Conservation (phyloP, 2,113 vertebrate genomes). For the Crotalus viridis region DNA sequence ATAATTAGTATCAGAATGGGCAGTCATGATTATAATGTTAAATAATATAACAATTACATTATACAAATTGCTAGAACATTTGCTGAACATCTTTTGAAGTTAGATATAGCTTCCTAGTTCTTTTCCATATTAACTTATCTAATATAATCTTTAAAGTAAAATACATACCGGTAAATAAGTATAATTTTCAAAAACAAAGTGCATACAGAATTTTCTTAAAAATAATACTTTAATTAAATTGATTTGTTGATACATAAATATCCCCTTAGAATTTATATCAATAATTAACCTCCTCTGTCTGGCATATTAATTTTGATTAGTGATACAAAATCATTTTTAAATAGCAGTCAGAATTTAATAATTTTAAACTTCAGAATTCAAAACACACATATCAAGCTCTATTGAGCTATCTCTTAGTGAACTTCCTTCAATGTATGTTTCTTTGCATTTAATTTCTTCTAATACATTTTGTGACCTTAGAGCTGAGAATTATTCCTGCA, state of each 20-base stretch:
- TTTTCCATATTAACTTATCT: constrained; percentile 7
- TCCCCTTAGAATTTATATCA: neutral
- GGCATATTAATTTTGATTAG: neutral
- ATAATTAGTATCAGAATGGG: neutral
- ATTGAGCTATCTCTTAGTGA: neutral
- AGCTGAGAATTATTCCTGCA: neutral
- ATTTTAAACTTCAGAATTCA: neutral
- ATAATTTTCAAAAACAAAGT: neutral
- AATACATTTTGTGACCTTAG: neutral
- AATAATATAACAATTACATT: neutral
- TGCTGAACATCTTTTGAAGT: neutral
- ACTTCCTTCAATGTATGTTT: neutral
- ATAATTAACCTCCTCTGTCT: neutral
- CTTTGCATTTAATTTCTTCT: neutral
- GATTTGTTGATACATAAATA: constrained; percentile 6
- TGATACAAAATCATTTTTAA: neutral
- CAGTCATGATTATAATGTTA: neutral
- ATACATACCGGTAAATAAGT: neutral
- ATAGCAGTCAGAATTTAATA: neutral
- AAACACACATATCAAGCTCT: neutral
- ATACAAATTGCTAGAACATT: neutral
- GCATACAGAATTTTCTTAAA: constrained; percentile 10
- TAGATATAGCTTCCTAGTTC: neutral
- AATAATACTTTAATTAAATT: constrained; percentile 10
- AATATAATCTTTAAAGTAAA: neutral